Base-by-base conservation (phyloP, 2,888 invertebrate genomes). In the Altica lythri region DNA sequence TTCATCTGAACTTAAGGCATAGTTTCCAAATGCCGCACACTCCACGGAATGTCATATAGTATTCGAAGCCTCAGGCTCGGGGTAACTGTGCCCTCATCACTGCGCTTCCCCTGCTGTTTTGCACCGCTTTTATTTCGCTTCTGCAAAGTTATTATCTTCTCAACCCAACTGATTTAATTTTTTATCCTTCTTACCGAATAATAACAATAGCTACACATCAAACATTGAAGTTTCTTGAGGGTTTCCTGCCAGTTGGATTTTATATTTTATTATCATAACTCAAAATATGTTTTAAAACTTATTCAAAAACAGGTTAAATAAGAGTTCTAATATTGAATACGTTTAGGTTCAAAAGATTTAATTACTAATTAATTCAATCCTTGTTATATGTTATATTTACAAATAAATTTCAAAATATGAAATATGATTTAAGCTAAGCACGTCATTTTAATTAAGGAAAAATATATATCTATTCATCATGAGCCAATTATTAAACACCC, bases 1-100 rank as follows among this genome's bases (percentile, higher is more conserved):
- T 76, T 75, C 74, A 75, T 74, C 75, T 73, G 69, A 75, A 75
- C 73, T 75, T 75, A 73, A 74, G 72, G 74, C 75, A 76, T 75
- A 76, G 75, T 75, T 76, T 69, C 67, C 66, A 70, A 70, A 75
- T 75, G 72, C 76, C 75, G 68, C 68, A 69, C 70, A 67, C 66
- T 67, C 68, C 65, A 68, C 66, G 75, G 75, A 75, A 75, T 75
- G 75, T 75, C 75, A 72, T 74, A 73, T 72, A 72, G 70, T 71
- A 70, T 69, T 67, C 67, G 63, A 67, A 64, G 67, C 65, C 63
- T 55, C 56, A 66, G 57, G 59, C 47, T 19, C 32, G 46, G 47
- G 51, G 45, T 45, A 48, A 47, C 38, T 35, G 17, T 46, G 34
- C 34, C 51, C 37, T 44, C 42, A 17, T 50, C 18, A 22, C 19